phyloP scores from a whole-genome alignment of 2,113 vertebrate species.

The Nothobranchius kuhntae region DNA sequence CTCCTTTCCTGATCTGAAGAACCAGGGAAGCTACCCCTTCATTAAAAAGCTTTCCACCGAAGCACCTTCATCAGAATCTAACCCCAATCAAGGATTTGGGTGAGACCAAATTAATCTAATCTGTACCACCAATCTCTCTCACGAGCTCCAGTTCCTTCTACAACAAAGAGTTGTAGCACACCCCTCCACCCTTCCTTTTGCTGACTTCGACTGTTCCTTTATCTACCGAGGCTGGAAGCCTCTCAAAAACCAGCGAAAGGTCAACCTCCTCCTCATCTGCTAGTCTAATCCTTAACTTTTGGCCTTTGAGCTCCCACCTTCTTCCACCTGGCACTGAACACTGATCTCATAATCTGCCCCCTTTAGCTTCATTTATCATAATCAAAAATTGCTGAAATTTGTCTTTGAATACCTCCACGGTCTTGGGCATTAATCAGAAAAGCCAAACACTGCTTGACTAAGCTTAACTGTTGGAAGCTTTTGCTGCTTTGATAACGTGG shows the following conservation, averaged over 20 bases:
- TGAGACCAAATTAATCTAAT: no score
- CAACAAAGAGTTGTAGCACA: no score
- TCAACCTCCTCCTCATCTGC: slow-evolving; percentile 8
- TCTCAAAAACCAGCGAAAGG: slow-evolving; percentile 61
- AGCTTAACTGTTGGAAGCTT: slow-evolving; percentile 59
- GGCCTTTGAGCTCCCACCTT: slow-evolving; percentile 25
- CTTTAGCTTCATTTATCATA: slow-evolving; percentile 18
- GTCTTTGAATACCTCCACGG: slow-evolving; percentile 34
- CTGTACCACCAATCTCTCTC: no score
- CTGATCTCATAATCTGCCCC: slow-evolving; percentile 22
- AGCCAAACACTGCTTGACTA: slow-evolving; percentile 59
- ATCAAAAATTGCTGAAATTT: slow-evolving; percentile 45
- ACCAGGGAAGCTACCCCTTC: no score
- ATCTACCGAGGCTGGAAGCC: no score
- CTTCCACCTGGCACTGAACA: neutral
- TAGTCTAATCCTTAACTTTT: slow-evolving; percentile 7
- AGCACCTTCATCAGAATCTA: no score
- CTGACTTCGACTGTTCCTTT: no score
- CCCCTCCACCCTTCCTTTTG: no score
- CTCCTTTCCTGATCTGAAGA: no score
- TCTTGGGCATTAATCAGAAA: slow-evolving; percentile 57
- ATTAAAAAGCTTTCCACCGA: no score
- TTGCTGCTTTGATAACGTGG: slow-evolving; percentile 54
- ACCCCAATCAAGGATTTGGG: no score
- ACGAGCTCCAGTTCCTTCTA: no score